Evolutionary conservation across 2,113 vertebrate genomes (phyloP).

Genomic region (Myiagra hebetior): DNA sequence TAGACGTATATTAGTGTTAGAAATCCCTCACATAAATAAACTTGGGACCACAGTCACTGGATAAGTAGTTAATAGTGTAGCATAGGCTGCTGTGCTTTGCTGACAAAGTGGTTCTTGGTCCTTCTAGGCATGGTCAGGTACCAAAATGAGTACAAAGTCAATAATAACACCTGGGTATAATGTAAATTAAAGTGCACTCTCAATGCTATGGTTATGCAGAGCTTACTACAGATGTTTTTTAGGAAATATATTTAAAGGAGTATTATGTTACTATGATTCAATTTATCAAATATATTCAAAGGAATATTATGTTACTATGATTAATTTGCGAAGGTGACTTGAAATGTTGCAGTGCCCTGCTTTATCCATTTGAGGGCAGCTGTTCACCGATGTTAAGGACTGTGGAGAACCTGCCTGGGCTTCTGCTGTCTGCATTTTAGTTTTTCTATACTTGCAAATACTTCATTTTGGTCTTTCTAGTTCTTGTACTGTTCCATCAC

Average conservation of each 20-base stretch:
- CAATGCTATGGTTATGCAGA: background rate
- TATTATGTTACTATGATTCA: background rate
- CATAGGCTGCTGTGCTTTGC: background rate
- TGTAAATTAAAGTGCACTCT: background rate
- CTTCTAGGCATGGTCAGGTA: background rate
- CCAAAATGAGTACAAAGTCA: background rate
- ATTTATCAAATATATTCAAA: background rate
- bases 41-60: background rate
- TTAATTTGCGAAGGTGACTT: background rate
- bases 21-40: background rate
- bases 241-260: background rate
- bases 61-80: background rate
- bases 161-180: background rate
- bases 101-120: background rate
- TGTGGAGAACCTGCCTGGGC: background rate
- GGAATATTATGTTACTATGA: background rate
- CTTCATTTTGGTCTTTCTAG: background rate
- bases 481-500: background rate
- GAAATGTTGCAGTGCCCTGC: constrained; percentile 36
- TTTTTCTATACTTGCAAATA: background rate
- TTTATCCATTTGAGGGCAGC: constrained; percentile 73
- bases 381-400: constrained; percentile 1
- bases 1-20: background rate
- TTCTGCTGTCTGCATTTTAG: background rate
- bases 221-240: background rate